phyloP scores from a whole-genome alignment of 2,797 vertebrate genomes.

The Nannoperca australis region DNA sequence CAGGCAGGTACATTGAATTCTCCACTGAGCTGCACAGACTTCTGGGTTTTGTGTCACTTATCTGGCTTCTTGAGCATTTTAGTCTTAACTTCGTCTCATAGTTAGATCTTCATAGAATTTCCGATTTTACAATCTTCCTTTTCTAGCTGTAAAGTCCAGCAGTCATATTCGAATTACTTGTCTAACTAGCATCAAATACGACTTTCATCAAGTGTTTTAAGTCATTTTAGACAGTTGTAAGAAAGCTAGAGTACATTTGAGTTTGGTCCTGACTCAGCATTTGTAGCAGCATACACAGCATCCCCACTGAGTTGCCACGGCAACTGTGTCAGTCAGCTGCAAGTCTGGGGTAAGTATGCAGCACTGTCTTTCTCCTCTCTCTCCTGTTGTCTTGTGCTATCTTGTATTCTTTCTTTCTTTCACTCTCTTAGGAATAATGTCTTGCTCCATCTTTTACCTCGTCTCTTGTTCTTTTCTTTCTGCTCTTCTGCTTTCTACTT shows the following conservation, averaged over 20 bases:
- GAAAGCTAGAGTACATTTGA: constrained; percentile 36
- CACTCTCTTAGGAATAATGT: background rate
- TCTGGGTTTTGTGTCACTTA: constrained; percentile 26
- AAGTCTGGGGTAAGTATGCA: constrained; percentile 78
- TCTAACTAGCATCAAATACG: background rate
- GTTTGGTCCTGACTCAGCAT: constrained; percentile 57
- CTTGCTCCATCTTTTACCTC: background rate
- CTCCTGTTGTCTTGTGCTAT: background rate
- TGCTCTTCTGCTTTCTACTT: background rate
- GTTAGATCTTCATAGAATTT: background rate
- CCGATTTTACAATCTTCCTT: background rate
- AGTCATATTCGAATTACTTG: background rate
- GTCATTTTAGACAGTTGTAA: constrained; percentile 2
- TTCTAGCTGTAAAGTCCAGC: background rate
- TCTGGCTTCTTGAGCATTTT: background rate
- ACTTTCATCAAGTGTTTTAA: constrained; percentile 1
- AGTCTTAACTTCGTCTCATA: background rate
- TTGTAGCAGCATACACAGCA: constrained; percentile 62
- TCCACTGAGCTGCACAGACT: constrained; percentile 58
- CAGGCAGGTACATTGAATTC: constrained; percentile 63
- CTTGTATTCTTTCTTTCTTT: background rate
- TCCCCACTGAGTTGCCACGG: constrained; percentile 77
- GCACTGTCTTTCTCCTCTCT: constrained; percentile 29
- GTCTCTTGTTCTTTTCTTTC: background rate
- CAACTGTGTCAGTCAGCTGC: constrained; percentile 68